Evolutionary conservation across 2,888 invertebrate species (phyloP).

Genomic region (Electrophaes corylata): DNA sequence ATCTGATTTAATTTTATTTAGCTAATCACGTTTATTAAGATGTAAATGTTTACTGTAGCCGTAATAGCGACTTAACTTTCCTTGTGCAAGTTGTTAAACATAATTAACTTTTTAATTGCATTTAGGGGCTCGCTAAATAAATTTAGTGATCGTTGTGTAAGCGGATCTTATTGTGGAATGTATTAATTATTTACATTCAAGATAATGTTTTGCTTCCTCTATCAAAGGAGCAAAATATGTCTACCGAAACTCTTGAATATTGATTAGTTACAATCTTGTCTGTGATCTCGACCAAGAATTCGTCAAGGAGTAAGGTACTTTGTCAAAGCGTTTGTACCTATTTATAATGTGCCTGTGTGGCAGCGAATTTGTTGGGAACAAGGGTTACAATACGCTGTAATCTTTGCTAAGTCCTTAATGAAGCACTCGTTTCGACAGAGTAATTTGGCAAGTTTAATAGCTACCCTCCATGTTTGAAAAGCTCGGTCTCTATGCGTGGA

Average conservation of each 20-base stretch:
- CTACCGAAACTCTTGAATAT: slow-evolving; percentile 18
- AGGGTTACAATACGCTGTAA: slow-evolving; percentile 44
- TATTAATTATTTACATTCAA: neutral
- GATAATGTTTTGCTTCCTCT: neutral
- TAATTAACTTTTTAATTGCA: too few species aligned
- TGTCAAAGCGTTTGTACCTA: slow-evolving; percentile 33
- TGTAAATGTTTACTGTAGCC: too few species aligned
- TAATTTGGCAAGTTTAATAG: slow-evolving; percentile 50
- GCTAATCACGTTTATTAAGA: too few species aligned
- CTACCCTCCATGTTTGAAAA: slow-evolving; percentile 35
- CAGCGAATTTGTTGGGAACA: slow-evolving; percentile 31
- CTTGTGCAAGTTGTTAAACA: too few species aligned
- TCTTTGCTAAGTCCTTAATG: slow-evolving; percentile 50
- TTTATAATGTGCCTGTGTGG: slow-evolving; percentile 24
- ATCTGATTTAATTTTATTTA: too few species aligned
- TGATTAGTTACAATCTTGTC: slow-evolving; percentile 25
- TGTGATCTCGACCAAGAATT: slow-evolving; percentile 32
- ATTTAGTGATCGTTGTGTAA: too few species aligned
- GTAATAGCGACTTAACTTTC: too few species aligned
- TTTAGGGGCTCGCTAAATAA: too few species aligned
- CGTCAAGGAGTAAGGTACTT: slow-evolving; percentile 35
- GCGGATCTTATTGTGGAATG: too few species aligned
- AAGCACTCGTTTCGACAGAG: slow-evolving; percentile 46
- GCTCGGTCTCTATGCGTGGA: slow-evolving; percentile 29
- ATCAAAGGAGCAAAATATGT: slow-evolving; percentile 10